These are phyloP conservation scores for Lepidostoma basale DNA, from an alignment of 1,140 invertebrate species.

Conservation along the genomic window DNA sequence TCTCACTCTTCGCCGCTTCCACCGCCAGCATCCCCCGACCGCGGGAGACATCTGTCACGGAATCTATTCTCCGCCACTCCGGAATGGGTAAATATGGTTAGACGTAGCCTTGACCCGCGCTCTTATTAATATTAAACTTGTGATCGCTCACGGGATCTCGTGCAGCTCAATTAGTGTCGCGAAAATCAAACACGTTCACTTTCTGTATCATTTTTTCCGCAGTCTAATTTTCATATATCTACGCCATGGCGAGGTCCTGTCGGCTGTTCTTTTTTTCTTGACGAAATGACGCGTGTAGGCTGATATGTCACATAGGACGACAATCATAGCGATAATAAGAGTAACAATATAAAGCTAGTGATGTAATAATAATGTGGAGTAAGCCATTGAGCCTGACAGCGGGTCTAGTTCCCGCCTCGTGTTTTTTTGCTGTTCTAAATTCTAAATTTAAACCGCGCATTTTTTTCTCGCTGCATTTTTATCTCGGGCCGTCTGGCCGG, in stretches of 20 bases:
- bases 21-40: constrained; percentile 43
- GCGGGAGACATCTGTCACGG: constrained; percentile 31
- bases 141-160: constrained; percentile 22
- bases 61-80: constrained; percentile 17
- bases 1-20: constrained; percentile 8
- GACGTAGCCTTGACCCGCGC: constrained; percentile 26
- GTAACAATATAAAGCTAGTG: too few relatives aligned
- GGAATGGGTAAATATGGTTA: constrained; percentile 8
- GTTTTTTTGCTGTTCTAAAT: not conserved
- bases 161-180: not conserved
- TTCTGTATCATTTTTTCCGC: constrained; percentile 5
- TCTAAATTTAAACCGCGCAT: constrained; percentile 17
- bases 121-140: constrained; percentile 28
- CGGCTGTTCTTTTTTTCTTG: not conserved
- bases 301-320: constrained; percentile 19
- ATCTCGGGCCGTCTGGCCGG: not conserved
- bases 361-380: too few relatives aligned
- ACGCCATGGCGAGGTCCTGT: constrained; percentile 4
- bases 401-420: not conserved
- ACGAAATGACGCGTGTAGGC: constrained; percentile 23
- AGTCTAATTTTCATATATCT: not conserved
- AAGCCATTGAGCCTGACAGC: not conserved
- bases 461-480: not conserved
- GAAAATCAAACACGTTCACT: constrained; percentile 17
- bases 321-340: too few relatives aligned